phyloP scores from a whole-genome alignment of 2,797 vertebrate genomes.

The Sebastes diaconus region DNA sequence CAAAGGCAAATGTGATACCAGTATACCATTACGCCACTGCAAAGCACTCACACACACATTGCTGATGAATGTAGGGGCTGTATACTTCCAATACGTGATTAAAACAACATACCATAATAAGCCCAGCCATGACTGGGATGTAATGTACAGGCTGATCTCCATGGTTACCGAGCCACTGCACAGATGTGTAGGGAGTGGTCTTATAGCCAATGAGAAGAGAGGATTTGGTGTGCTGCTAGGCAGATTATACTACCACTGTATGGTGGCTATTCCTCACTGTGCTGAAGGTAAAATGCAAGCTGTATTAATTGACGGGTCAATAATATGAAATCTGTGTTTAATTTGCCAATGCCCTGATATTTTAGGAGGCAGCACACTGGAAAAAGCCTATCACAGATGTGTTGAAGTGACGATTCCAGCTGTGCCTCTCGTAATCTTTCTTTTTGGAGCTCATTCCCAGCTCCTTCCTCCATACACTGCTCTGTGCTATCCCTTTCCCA shows the following conservation, averaged over 20 bases:
- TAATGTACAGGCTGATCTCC: conserved; percentile 53
- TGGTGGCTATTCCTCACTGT: conserved; percentile 18
- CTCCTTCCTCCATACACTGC: background rate
- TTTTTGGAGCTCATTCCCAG: background rate
- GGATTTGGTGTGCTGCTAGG: conserved; percentile 64
- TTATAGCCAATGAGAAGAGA: conserved; percentile 56
- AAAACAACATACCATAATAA: conserved; percentile 23
- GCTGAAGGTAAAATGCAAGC: conserved; percentile 7
- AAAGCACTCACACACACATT: background rate
- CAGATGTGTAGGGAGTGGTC: conserved; percentile 64
- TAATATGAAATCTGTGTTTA: conserved; percentile 1
- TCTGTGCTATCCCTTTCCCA: background rate
- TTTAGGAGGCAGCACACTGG: background rate
- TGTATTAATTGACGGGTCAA: conserved; percentile 16
- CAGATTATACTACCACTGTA: conserved; percentile 56
- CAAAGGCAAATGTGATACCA: conserved; percentile 29
- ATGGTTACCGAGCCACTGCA: conserved; percentile 62
- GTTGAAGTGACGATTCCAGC: background rate
- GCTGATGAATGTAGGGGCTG: background rate
- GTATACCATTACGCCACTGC: background rate
- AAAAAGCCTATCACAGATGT: background rate
- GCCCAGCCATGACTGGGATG: background rate
- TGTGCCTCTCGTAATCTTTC: background rate
- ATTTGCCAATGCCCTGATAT: background rate
- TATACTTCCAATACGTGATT: background rate